Evolutionary conservation across 2,888 invertebrate genomes (phyloP).

Genomic region (Nomada hirtipes): DNA sequence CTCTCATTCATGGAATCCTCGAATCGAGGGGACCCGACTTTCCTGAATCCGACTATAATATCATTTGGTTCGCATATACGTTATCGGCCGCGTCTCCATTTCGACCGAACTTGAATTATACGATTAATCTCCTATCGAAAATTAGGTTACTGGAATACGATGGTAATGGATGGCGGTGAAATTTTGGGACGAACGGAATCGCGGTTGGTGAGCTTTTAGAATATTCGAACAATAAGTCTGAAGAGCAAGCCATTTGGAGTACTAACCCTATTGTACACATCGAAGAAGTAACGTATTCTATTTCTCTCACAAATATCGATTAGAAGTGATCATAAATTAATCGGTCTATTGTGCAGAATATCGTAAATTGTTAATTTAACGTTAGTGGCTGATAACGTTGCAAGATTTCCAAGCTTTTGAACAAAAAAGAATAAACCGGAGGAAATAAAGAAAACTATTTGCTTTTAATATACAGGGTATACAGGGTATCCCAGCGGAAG

Average conservation of each 20-base stretch:
- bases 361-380: neutral
- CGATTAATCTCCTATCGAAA: conserved; percentile 73
- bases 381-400: no score
- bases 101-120: conserved; percentile 66
- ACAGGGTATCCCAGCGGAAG: no score
- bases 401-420: no score
- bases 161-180: conserved; percentile 49
- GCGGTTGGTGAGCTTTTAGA: conserved; percentile 1
- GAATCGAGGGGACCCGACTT: conserved; percentile 54
- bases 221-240: conserved; percentile 12
- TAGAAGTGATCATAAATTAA: neutral
- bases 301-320: conserved; percentile 6
- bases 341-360: neutral
- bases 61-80: conserved; percentile 62
- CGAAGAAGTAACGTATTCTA: conserved; percentile 25
- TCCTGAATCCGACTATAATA: conserved; percentile 57
- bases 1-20: conserved; percentile 44
- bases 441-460: no score
- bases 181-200: conserved; percentile 39
- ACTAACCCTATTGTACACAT: neutral
- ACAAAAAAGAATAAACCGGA: no score
- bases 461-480: no score
- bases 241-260: conserved; percentile 6
- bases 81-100: conserved; percentile 59
- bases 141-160: conserved; percentile 72